Evolutionary conservation across 1,140 invertebrate species (phyloP).

Genomic region (Caenorhabditis latens): DNA sequence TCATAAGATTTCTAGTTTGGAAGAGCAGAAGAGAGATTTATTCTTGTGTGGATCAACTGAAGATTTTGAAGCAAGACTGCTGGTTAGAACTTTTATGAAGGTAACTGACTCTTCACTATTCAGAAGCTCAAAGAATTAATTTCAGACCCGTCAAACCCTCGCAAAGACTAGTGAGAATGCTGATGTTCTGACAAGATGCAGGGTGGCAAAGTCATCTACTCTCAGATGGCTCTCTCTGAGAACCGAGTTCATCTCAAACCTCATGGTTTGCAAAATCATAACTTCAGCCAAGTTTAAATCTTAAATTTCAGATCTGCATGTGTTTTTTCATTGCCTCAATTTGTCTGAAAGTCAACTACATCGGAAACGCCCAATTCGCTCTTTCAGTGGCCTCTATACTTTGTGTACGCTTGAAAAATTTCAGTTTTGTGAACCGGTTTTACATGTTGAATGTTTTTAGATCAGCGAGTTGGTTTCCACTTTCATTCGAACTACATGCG

Average conservation of each 20-base stretch:
- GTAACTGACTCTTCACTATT: not conserved
- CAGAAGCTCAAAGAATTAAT: not conserved
- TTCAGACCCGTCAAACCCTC: slow-evolving; percentile 24
- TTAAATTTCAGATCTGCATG: slow-evolving; percentile 24
- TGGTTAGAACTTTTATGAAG: slow-evolving; percentile 29
- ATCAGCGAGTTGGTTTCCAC: slow-evolving; percentile 26
- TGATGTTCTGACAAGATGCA: slow-evolving; percentile 27
- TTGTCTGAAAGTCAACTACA: slow-evolving; percentile 42
- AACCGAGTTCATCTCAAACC: slow-evolving; percentile 37
- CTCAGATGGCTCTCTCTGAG: slow-evolving; percentile 13
- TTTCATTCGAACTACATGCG: slow-evolving; percentile 31
- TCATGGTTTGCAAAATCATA: not conserved
- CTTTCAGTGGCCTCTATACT: slow-evolving; percentile 15
- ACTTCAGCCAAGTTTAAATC: not conserved
- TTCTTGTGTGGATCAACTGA: slow-evolving; percentile 14
- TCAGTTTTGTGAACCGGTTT: too few relatives aligned
- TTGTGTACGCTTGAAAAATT: not conserved
- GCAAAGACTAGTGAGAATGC: slow-evolving; percentile 30
- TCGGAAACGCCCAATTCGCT: slow-evolving; percentile 31
- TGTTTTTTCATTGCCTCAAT: slow-evolving; percentile 26
- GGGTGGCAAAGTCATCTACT: slow-evolving; percentile 20
- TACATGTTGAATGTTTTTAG: not conserved
- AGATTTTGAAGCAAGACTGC: slow-evolving; percentile 16
- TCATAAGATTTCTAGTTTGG: slow-evolving; percentile 25
- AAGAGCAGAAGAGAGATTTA: slow-evolving; percentile 4